Evolutionary conservation across 1,140 invertebrate species (phyloP), one percentile per base, ranked within the genome.

Genomic region (Leptinotarsa defecta): DNA sequence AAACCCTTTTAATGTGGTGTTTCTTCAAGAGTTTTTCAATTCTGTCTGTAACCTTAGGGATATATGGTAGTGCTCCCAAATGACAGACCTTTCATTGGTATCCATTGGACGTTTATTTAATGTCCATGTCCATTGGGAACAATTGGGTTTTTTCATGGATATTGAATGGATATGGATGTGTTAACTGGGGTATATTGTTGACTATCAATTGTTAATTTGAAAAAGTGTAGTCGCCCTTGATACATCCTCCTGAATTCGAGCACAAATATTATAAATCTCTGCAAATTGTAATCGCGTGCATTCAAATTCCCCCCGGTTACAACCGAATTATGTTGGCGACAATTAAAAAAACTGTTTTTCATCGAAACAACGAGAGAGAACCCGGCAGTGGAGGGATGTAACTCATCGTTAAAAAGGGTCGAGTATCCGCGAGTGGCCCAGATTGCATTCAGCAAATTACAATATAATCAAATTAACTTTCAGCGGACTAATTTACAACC

Each of bases 391-490:
- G 63, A 49, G 15, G 74, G 71, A 49, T 62, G 68, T 79, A 78
- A 74, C 57, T 78, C 78, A 77, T 65, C 68, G 71, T 67, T 48
- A 74, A 65, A 73, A 75, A 57, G 74, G 77, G 75, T 76, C 74
- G 63, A 65, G 76, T 22, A 22, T 19, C 13, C 20, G 73, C 20
- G 72, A 68, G 67, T 68, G 73, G 76, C 65, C 75, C 71, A 74
- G 77, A 78, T 78, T 77, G 74, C 76, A 80, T 78, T 80, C 78
- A 65, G 74, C 75, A 80, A 78, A 80, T 78, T 78, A 78, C 77
- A 80, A 80, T 79, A 80, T 80, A 79, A 80, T 78, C 77, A 80
- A 79, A 80, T 77, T 78, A 79, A 80, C 77, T 80, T 80, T 78
- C 74, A 79, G 76, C 77, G 73, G 4, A 67, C 61, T 78, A 80